phyloP scores from a whole-genome alignment of 64 coral and sea anemone species.

The Platygyra sinensis region DNA sequence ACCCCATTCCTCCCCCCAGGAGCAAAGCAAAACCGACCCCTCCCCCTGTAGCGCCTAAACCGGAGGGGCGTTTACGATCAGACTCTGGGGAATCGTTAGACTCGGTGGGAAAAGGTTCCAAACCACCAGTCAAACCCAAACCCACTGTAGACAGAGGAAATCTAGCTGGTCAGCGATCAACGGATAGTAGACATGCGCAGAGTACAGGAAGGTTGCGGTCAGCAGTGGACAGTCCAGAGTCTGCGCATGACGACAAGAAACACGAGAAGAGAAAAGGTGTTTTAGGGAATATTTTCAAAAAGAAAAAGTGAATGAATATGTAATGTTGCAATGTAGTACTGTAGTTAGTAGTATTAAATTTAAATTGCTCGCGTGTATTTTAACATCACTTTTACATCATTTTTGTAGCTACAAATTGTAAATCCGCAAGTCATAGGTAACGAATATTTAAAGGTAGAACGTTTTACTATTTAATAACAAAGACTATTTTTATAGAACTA shows the following conservation, averaged over 20 bases:
- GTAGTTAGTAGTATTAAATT: too few species aligned
- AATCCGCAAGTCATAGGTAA: not conserved
- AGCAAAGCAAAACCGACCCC: not conserved
- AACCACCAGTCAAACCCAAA: constrained; percentile 31
- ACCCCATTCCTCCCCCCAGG: not conserved
- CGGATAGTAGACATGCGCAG: not conserved
- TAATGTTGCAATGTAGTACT: not conserved
- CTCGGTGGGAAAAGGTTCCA: not conserved
- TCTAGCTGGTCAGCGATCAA: not conserved
- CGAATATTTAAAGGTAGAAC: constrained; percentile 19
- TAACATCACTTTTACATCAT: too few species aligned
- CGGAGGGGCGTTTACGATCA: not conserved
- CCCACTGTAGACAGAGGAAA: not conserved
- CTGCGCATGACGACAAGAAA: constrained; percentile 14
- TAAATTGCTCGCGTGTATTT: not conserved
- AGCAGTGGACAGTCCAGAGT: not conserved
- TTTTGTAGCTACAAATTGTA: too few species aligned
- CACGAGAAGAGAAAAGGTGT: constrained; percentile 31
- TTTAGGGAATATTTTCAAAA: constrained; percentile 50
- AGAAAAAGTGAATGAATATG: constrained; percentile 19
- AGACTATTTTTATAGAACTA: not conserved
- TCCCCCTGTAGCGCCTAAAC: not conserved
- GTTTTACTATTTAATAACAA: constrained; percentile 7
- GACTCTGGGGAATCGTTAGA: not conserved
- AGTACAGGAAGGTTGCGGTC: not conserved